A percentile compares a stretch with the other conserved stretches of the same genome.
These are phyloP conservation scores for Hermaeophaga mercurialis DNA, from an alignment of 2,888 invertebrate species.

Conservation along the genomic window DNA sequence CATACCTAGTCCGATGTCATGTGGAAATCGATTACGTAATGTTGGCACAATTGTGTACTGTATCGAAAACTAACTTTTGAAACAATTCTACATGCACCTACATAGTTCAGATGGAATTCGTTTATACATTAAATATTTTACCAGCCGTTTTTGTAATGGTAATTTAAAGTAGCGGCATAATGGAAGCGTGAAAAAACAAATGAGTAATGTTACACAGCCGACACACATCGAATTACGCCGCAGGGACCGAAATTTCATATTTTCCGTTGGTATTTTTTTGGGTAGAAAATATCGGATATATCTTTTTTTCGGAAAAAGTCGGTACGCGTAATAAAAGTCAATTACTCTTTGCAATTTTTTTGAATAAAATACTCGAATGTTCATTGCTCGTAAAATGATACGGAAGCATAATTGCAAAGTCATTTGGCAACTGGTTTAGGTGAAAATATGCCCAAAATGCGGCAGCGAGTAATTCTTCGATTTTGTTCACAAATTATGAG, in stretches of 20 bases:
- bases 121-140: conserved; percentile 6
- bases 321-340: conserved; percentile 12
- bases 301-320: neutral
- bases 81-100: too few relatives aligned
- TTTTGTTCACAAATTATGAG: too few relatives aligned
- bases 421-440: neutral
- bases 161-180: conserved; percentile 5
- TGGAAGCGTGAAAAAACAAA: conserved; percentile 15
- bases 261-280: conserved; percentile 6
- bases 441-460: too few relatives aligned
- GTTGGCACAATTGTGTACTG: too few relatives aligned
- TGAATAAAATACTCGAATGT: conserved; percentile 2
- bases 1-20: too few relatives aligned
- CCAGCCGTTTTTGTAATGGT: conserved; percentile 1
- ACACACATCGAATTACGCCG: conserved; percentile 13
- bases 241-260: conserved; percentile 17
- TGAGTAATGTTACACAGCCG: conserved; percentile 13
- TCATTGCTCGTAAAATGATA: neutral
- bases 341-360: conserved; percentile 5
- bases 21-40: too few relatives aligned
- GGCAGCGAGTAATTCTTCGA: too few relatives aligned
- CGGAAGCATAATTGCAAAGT: neutral
- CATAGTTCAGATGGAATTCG: neutral
- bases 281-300: conserved; percentile 2
- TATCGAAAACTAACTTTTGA: too few relatives aligned